Base-by-base conservation (phyloP, 2,113 vertebrate genomes). In the Callopanchax toddi region DNA sequence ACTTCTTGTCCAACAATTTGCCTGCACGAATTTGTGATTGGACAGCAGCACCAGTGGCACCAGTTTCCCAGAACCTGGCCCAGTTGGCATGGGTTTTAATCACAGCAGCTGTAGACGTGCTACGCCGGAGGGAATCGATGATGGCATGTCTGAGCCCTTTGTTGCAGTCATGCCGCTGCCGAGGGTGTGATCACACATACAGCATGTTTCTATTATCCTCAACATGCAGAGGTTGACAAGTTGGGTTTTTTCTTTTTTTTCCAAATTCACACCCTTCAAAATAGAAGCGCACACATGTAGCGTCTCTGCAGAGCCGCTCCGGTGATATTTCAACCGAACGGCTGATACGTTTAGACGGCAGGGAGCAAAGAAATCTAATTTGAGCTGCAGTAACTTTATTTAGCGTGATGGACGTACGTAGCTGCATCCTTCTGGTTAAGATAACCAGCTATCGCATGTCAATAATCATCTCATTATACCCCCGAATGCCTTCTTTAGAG, bases 141-240 rank as follows among this genome's bases (percentile, higher is more conserved):
- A 66, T 67, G 15, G 60, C 63, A 23, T 70, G 62, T 45, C 60
- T 62, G 71, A 46, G 68, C 55, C 62, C 63, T 76, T 60, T 70
- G 60, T 68, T 67, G 51, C 74, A 51, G 64, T 59, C 69, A 32
- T 48, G 29, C 59, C 53, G 25, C 55, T 50, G 57, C 29, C 4
- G 49, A 71, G 74, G 66, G 71, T 78, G 77, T 48, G 76, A 84
- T 82, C 76, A 69, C 81, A 79, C 73, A 22, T 50, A 17, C 42
- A 9, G 49, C 26, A 10, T 52, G 45, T 46, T 72, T 50, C 59
- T 62, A 53, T 78, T n/a, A 34, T 63, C 51, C 63, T n/a, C 11
- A 49, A 60, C 69, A 67, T 23, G 52, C 46, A 78, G 39, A 23
- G 10, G 13, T 43, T 83, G 74, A 83, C 71, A 23, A 17, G 6